Evolutionary conservation across 2,797 vertebrate genomes (phyloP).

Genomic region (Enteromius mattozi): DNA sequence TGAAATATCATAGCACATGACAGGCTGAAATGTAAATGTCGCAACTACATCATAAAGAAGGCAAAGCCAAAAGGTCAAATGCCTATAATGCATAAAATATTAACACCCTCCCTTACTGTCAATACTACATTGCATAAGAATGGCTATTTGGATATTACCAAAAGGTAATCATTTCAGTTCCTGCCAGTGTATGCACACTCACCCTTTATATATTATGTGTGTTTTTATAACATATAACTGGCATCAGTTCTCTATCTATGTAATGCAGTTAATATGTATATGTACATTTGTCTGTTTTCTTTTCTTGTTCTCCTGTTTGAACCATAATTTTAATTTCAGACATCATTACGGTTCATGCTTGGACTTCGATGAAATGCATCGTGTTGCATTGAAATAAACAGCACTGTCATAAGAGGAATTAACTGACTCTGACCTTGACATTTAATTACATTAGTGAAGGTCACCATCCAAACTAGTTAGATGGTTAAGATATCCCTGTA

Average conservation of each 20-base stretch:
- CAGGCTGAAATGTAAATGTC: background rate
- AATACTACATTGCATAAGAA: constrained; percentile 26
- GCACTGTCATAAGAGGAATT: constrained; percentile 32
- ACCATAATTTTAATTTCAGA: background rate
- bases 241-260: background rate
- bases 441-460: constrained; percentile 50
- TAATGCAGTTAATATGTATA: background rate
- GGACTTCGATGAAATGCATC: background rate
- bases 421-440: constrained; percentile 47
- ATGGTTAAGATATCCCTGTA: constrained; percentile 33
- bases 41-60: background rate
- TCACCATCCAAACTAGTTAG: constrained; percentile 26
- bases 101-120: constrained; percentile 13
- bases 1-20: background rate
- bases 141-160: constrained; percentile 38
- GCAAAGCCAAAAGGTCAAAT: constrained; percentile 31
- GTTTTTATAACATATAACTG: no score
- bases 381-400: background rate
- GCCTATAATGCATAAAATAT: constrained; percentile 1
- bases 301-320: background rate
- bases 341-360: background rate
- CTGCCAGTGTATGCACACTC: background rate
- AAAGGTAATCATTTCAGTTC: background rate
- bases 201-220: background rate
- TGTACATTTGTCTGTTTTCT: background rate